phyloP scores from a whole-genome alignment of 2,888 invertebrate genomes.

The Drosophila subquinaria region DNA sequence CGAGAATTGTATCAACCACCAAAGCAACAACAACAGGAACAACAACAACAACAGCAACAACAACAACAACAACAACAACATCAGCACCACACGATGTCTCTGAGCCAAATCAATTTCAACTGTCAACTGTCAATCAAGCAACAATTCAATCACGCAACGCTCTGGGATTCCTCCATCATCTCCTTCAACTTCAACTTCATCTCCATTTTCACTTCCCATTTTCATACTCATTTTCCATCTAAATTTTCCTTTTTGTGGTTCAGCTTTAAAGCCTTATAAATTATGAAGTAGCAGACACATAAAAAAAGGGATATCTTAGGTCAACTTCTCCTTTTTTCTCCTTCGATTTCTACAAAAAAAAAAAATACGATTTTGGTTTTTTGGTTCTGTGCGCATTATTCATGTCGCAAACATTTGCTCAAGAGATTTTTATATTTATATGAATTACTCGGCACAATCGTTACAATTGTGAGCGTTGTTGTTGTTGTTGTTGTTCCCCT shows the following conservation, averaged over 20 bases:
- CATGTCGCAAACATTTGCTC: slow-evolving; percentile 75
- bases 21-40: neutral
- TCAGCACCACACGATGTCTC: slow-evolving; percentile 23
- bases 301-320: slow-evolving; percentile 10
- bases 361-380: neutral
- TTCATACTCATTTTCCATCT: neutral
- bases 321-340: neutral
- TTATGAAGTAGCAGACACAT: slow-evolving; percentile 31
- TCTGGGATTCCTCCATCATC: slow-evolving; percentile 45
- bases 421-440: slow-evolving; percentile 80
- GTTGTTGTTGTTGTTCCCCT: neutral
- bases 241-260: slow-evolving; percentile 38
- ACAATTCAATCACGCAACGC: slow-evolving; percentile 81
- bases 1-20: slow-evolving; percentile 56
- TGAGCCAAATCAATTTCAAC: slow-evolving; percentile 80
- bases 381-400: slow-evolving; percentile 35
- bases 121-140: slow-evolving; percentile 83
- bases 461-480: slow-evolving; percentile 29
- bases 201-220: neutral
- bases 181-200: neutral
- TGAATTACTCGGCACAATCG: slow-evolving; percentile 65
- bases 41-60: slow-evolving; percentile 7
- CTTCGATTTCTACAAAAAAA: neutral
- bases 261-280: slow-evolving; percentile 58
- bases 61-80: neutral